Evolutionary conservation across 1,140 invertebrate genomes (phyloP), one percentile per base, ranked within the genome.

Genomic region (Lasioglossum baleicum): DNA sequence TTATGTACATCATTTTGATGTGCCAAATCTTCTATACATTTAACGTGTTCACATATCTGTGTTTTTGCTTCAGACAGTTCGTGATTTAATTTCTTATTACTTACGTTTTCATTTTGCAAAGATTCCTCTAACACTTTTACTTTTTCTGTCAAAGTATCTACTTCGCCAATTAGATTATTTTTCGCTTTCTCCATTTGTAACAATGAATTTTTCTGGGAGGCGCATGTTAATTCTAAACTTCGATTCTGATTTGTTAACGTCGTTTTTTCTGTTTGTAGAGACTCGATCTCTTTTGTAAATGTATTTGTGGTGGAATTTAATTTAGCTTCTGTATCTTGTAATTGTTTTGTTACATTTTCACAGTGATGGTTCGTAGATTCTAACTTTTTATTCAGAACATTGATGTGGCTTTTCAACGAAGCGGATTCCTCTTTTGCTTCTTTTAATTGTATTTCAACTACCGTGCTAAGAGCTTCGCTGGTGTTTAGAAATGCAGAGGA

Each of bases 361-460:
- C 81, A 51, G 35, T 84, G 53, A 11, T 65, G 31, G 5, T 3
- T 75, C 11, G 51, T 42, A 61, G 67, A 51, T 65, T 83, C 51
- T 7, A 81, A 31, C 68, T 80, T 64, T 15, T 64, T 53, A 60
- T 80, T 84, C 63, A 80, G 64, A 61, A 56, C 48, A 31, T 86
- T 78, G 44, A 92, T 56, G 66, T 92, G 83, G n/a, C 58, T 63
- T 72, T 80, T 83, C 8, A 92, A 56, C 31, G 83, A 81, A 5
- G 80, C 70, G 10, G 88, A 86, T 74, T 92, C 92, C 73, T 90
- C 81, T 75, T 88, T 89, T 0, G 90, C 88, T 75, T 93, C 92
- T 70, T 90, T 82, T 6, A 93, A 80, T 51, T 93, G 93, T 48
- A 93, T 90, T 7, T 93, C 93, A 31, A 93, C 83, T 7, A 93